Base-by-base conservation (phyloP, 2,888 invertebrate genomes). In the Melolontha melolontha region DNA sequence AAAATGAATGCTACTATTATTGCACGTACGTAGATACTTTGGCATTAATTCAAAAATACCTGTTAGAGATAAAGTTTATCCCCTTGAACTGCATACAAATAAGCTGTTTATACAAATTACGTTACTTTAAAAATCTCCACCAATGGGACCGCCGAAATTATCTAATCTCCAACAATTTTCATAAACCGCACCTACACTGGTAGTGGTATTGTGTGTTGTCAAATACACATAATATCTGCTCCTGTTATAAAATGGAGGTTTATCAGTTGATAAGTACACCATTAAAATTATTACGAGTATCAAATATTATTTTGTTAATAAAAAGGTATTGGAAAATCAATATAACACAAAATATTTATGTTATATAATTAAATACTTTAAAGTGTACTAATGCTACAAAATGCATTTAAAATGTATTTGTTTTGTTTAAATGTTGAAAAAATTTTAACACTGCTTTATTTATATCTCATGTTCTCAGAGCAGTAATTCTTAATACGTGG, bases 171-270 rank as follows among this genome's bases (percentile, higher is more conserved):
- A 47, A 16, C 12, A 62, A 34, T 62, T 62, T 44, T 47, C 34
- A 34, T 62, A 62, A 62, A 34, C 47, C 49, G 47, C 59, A 62
- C 59, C 34, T 34, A 34, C 34, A 34, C 42, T 11, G 27, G 42
- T 44, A 44, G 29, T 44, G 22, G 22, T 22, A 22, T 22, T 34
- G 34, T 47, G 16, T 16, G 47, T 47, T 57, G 42, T 57, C 42
- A 57, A 57, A 29, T 47, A 62, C 47, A 62, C 59, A 47, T 47
- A 34, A 29, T 49, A 34, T 49, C 47, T 10, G 34, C 12, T 34
- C 47, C 27, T 62, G 47, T n/a, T 62, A 59, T 27, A 62, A 62
- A 62, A 62, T 62, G 59, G 59, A 49, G 47, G 59, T 47, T 62
- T 62, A 62, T 39, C 59, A 39, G 39, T 34, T 47, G 47, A 62